Evolutionary conservation across 2,797 vertebrate genomes (phyloP), one percentile per base, ranked within the genome.

Genomic region (Centropyge bicolor): DNA sequence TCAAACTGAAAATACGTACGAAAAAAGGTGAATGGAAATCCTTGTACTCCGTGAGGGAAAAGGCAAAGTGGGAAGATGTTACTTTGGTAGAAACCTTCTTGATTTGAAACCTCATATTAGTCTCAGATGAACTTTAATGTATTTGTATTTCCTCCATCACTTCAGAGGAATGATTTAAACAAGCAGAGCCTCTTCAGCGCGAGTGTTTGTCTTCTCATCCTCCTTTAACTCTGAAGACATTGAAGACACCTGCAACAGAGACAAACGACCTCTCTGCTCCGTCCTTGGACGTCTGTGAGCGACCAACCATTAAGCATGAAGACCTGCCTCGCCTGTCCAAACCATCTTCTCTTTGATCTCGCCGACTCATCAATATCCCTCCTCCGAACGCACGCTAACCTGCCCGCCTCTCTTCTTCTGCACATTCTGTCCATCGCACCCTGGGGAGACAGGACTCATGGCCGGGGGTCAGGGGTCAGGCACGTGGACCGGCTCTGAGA

Each of bases 221-320:
- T 31, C 43, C 51, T 79, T 78, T 17, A 70, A 59, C 22, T 13
- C 6, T 38, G 6, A 16, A 74, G 51, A 20, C 60, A 17, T 38
- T 24, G 46, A 56, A 51, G 52, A 77, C 51, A 75, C 67, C 71
- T 78, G 77, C 74, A 62, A 19, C 69, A 67, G 55, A 90, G 78
- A 83, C 65, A 73, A 68, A 83, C 51, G 19, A 69, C 63, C 64
- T 35, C 70, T n/a, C 20, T 68, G 71, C 72, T 86, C 76, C 9
- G 76, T 90, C 80, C 83, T 87, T 76, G 76, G 81, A 85, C 31
- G 69, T 71, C 76, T 67, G 57, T 49, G 52, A 80, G 76, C 35
- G 82, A 80, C 69, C 78, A 82, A 48, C 77, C 74, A 49, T 76
- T 78, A 87, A 85, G 79, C 82, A 68, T 76, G 80, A 86, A 86